These are phyloP conservation scores for Bubo scandiacus DNA, from an alignment of 2,113 vertebrate genomes.

Conservation along the genomic window DNA sequence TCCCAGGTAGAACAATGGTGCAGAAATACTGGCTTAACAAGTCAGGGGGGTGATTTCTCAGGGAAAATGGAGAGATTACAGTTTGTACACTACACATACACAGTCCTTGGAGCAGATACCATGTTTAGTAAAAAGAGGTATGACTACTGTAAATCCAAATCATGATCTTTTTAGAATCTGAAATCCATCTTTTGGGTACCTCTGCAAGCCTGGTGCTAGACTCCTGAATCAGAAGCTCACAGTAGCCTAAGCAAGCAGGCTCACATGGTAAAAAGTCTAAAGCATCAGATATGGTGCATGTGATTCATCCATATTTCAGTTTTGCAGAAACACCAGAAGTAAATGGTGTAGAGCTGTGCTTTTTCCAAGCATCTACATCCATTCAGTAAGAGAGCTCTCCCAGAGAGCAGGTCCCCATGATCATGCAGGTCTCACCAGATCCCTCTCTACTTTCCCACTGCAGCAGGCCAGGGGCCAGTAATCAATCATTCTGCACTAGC, in stretches of 20 bases:
- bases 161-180: background rate
- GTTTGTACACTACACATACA: background rate
- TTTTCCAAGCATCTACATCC: background rate
- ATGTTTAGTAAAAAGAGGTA: background rate
- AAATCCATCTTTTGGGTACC: background rate
- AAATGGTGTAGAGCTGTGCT: background rate
- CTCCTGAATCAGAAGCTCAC: background rate
- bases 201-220: background rate
- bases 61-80: background rate
- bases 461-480: background rate
- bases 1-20: background rate
- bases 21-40: background rate
- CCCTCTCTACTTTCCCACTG: background rate
- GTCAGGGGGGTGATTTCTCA: background rate
- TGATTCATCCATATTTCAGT: background rate
- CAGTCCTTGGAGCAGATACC: background rate
- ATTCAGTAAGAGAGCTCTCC: background rate
- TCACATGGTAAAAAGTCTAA: background rate
- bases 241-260: background rate
- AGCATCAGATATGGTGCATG: background rate
- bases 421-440: fast-evolving
- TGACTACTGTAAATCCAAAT: background rate
- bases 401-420: background rate
- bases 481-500: background rate
- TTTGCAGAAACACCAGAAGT: background rate